These are phyloP conservation scores for Diarsia mendica DNA, from an alignment of 2,888 invertebrate genomes.

Conservation along the genomic window DNA sequence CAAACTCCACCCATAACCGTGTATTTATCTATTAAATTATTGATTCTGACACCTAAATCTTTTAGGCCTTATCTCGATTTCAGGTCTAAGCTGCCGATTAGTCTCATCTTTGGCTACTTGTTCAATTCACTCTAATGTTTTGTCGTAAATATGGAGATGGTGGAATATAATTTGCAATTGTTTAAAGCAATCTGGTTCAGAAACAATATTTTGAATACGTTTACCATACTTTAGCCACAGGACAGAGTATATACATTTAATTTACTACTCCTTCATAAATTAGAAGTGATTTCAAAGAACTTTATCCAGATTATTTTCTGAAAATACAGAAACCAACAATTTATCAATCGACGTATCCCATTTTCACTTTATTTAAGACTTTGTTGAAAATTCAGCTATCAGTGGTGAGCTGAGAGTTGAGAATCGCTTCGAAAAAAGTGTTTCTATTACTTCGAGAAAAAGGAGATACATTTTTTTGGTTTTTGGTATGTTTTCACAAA, in stretches of 20 bases:
- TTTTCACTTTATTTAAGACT: background rate
- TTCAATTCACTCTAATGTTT: slow-evolving; percentile 24
- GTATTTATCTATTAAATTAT: slow-evolving; percentile 24
- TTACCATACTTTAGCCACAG: background rate
- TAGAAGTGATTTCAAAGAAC: background rate
- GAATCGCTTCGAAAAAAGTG: no score
- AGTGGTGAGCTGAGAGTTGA: no score
- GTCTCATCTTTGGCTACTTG: slow-evolving; percentile 28
- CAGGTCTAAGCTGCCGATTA: slow-evolving; percentile 21
- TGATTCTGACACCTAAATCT: slow-evolving; percentile 20
- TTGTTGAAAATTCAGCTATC: background rate
- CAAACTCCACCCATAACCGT: slow-evolving; percentile 3
- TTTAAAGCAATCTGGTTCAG: slow-evolving; percentile 7
- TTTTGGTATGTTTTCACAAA: background rate
- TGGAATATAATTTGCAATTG: slow-evolving; percentile 38
- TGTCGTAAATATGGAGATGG: slow-evolving; percentile 39
- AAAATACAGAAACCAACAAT: background rate
- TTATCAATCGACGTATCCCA: background rate
- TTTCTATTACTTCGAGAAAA: no score
- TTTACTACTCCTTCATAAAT: background rate
- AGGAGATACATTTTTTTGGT: no score
- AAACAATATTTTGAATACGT: slow-evolving; percentile 20
- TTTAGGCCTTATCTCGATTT: slow-evolving; percentile 25
- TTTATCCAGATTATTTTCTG: background rate
- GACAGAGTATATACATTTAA: background rate